Base-by-base conservation (phyloP, 2,797 vertebrate genomes). In the Crenuchus spilurus region DNA sequence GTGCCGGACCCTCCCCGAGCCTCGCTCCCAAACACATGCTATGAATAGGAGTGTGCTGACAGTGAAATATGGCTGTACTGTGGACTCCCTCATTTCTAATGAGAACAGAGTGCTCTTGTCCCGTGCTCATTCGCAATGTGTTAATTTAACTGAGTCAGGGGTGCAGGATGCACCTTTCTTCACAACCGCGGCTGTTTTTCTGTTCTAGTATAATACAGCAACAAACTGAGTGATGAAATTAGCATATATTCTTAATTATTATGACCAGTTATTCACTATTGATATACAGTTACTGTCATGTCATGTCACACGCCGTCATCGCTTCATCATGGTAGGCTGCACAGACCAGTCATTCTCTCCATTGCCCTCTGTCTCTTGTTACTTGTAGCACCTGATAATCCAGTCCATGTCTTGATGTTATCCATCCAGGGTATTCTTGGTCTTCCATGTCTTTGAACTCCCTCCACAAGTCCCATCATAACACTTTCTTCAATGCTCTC, bases 1-100 rank as follows among this genome's bases (percentile, higher is more conserved):
- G 28, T 20, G 24, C 66, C 26, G 66, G 66, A 76, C 74, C 61
- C 75, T 76, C 74, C 75, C 78, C 49, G 67, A 46, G 77, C 69
- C 69, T 68, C 65, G 72, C 60, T 65, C 73, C 72, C 66, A 72
- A 64, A 49, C 62, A 65, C 68, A 75, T 61, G 74, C 82, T 83
- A 83, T 83, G 82, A 83, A 83, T 83, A 83, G 79, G 82, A 74
- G 79, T 46, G 46, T 64, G 44, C 61, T 83, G 82, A 81, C 82
- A 83, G 79, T 83, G 82, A 83, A 83, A 72, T 81, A 83, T 83
- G 76, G 68, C 76, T 72, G 18, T 61, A 67, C 82, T 65, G 64
- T 66, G 72, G 82, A 79, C 76, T 72, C 58, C 60, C 79, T 79
- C 66, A 61, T 72, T 76, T 76, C 79, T 83, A 81, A 83, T 81